Evolutionary conservation across 2,113 vertebrate genomes (phyloP), one percentile per base, ranked within the genome.

Genomic region (Hippopotamus amphibius): DNA sequence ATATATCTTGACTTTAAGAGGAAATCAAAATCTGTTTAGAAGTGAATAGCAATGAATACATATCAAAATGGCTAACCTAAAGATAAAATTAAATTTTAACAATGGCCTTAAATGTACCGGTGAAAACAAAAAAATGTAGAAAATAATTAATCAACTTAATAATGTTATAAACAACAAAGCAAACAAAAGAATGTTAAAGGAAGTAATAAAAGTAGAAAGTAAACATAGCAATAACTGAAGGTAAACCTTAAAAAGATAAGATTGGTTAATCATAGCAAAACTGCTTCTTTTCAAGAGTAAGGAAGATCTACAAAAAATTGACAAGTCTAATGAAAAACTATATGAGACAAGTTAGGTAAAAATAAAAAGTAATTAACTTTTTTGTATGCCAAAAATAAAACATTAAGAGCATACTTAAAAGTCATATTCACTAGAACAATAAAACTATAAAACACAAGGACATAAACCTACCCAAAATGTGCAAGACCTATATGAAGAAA

Each of bases 1-100:
- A 33, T 63, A 90, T 37, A 72, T 28, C 28, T 65, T 43, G 17
- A 83, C 7, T 91, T 53, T 55, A 83, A 95, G n/a, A 84, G 48
- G 24, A 95, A 96, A 41, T 96, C 24, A 83, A 65, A 93, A 37
- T 61, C 55, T 92, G 12, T n/a, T 86, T 66, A 72, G 46, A 88
- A 48, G 55, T 19, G 22, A 95, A 22, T 19, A 85, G 21, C 41
- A 68, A 22, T 87, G 50, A 93, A 46, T 43, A 88, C 0, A 22
- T 53, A 79, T 61, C 28, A 95, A 79, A 96, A 92, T 55, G 19
- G 22, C 10, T 46, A 66, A 22, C 6, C 2, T 55, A 87, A 82
- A 88, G 28, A 65, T 19, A 72, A 79, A 72, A 68, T n/a, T 74
- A 26, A 93, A 53, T 37, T 37, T 2, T 24, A 55, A 41, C 85